Percentiles rank a stretch among this genome's conserved stretches.
These are phyloP conservation scores for Aphis gossypii DNA, from an alignment of 1,140 invertebrate species.

Conservation along the genomic window DNA sequence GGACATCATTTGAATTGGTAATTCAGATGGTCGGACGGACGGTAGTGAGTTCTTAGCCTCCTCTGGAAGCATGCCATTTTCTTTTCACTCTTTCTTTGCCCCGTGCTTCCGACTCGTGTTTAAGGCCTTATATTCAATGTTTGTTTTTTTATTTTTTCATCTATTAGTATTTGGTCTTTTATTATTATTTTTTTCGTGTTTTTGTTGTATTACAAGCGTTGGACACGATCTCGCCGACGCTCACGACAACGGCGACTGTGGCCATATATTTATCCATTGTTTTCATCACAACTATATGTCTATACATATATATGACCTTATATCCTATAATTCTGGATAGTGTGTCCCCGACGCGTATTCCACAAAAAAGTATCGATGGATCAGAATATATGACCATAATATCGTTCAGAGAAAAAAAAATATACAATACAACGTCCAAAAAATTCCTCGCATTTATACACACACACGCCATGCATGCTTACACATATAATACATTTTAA, in stretches of 20 bases:
- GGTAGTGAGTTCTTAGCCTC: not conserved
- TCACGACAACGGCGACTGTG: not conserved
- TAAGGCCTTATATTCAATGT: not conserved
- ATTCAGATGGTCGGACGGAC: constrained; percentile 11
- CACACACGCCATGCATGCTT: too few relatives aligned
- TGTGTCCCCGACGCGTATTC: not conserved
- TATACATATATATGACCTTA: too few relatives aligned
- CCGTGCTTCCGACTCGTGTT: not conserved
- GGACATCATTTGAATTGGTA: constrained; percentile 35
- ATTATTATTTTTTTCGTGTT: not conserved
- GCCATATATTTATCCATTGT: not conserved
- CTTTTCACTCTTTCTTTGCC: not conserved
- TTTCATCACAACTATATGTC: not conserved
- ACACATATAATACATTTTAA: too few relatives aligned
- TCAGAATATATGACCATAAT: not conserved
- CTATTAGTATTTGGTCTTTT: constrained; percentile 19
- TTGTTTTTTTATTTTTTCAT: not conserved
- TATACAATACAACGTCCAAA: not conserved
- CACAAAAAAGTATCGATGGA: not conserved
- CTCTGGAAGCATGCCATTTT: constrained; percentile 38
- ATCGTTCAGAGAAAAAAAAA: not conserved
- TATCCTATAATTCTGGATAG: not conserved
- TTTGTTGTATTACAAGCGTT: not conserved
- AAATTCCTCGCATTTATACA: not conserved
- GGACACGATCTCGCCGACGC: not conserved